Base-by-base conservation (phyloP, 1,140 invertebrate species). In the Drosophila lacteicornis region DNA sequence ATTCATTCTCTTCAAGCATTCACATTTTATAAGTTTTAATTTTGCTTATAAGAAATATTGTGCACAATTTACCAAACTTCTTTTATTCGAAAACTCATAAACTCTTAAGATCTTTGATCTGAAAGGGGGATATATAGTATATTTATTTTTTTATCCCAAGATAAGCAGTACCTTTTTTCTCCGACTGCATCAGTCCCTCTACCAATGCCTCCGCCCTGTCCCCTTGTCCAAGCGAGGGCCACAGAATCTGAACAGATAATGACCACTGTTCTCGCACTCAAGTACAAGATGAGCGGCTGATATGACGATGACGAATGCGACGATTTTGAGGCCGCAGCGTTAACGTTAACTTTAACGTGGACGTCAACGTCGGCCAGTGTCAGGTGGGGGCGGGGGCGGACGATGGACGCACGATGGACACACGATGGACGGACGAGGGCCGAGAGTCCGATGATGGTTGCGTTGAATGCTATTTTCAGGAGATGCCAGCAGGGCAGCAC, bases 251-350 rank as follows among this genome's bases (percentile, higher is more conserved):
- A 83, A 80, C 81, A 83, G 81, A 84, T 83, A 84, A 84, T 84
- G 81, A 84, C 81, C 81, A 80, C 81, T 84, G 81, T 83, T 83
- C 80, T 84, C 80, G 81, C 81, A 84, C 80, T 84, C 80, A 83
- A 83, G 76, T 84, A 83, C 81, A 84, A 84, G 81, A 84, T 84
- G 81, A 83, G 81, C 76, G 80, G 66, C 81, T 84, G 81, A 84
- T 84, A 84, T 84, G 81, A 84, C 81, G 81, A 84, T 84, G 81
- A 84, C 81, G 81, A 84, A 84, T 84, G 81, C 80, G 81, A 84
- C 81, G 81, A 84, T 84, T 84, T 83, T 83, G 66, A 84, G 68
- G 42, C 11, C 40, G 45, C 69, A 82, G 75, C 62, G 61, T 68
- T 66, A 75, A 58, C 57, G 68, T 71, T 58, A 38, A 56, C 36